These are phyloP conservation scores for Drosophila aldrichi DNA, from an alignment of 2,888 invertebrate genomes.

Conservation along the genomic window DNA sequence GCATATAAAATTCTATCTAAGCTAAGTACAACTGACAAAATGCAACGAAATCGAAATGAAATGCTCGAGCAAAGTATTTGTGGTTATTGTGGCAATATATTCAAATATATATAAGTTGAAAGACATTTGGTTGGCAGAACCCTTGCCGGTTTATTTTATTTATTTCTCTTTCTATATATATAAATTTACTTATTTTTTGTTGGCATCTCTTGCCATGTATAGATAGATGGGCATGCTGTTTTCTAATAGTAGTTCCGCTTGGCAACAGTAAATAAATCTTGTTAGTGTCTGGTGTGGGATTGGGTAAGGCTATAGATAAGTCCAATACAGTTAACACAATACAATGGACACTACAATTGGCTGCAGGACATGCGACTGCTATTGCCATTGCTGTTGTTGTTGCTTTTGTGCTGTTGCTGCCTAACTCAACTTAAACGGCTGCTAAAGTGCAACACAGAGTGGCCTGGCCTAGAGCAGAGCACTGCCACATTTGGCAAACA, in stretches of 20 bases:
- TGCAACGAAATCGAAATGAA: conserved; percentile 45
- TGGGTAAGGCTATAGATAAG: conserved; percentile 57
- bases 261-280: conserved; percentile 62
- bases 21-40: conserved; percentile 37
- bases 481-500: conserved; percentile 62
- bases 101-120: conserved; percentile 58
- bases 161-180: no score
- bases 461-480: conserved; percentile 1
- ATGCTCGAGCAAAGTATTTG: conserved; percentile 47
- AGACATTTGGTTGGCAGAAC: conserved; percentile 45
- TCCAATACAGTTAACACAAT: conserved; percentile 38
- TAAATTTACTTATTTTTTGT: conserved; percentile 3
- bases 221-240: conserved; percentile 36
- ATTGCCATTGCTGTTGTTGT: background rate
- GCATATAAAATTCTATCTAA: conserved; percentile 35
- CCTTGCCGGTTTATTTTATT: background rate
- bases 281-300: conserved; percentile 37
- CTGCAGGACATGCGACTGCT: conserved; percentile 53
- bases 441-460: conserved; percentile 41
- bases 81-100: conserved; percentile 66
- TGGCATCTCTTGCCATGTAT: conserved; percentile 2
- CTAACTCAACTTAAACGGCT: conserved; percentile 46
- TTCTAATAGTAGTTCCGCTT: conserved; percentile 50
- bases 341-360: conserved; percentile 60
- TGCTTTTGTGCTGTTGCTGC: conserved; percentile 4